These are phyloP conservation scores for Delphinapterus leucas DNA, from an alignment of 2,113 vertebrate species.

Conservation along the genomic window DNA sequence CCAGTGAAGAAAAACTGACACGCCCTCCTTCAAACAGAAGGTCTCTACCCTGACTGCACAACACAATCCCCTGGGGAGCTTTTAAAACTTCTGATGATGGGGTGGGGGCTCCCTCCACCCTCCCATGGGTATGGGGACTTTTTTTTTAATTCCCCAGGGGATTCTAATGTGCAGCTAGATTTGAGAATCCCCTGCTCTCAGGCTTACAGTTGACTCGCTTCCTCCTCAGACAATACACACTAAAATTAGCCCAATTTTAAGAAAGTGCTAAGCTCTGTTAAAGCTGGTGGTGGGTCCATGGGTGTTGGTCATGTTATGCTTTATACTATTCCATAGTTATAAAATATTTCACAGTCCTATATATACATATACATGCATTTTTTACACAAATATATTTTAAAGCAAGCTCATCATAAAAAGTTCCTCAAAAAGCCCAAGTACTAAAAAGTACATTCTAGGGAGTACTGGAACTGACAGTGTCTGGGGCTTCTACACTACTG, in stretches of 20 bases:
- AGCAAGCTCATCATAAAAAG: neutral
- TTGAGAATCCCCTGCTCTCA: neutral
- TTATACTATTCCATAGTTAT: neutral
- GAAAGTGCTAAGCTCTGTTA: neutral
- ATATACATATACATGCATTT: neutral
- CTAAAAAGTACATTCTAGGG: neutral
- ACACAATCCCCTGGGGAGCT: neutral
- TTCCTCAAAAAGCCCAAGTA: slow-evolving; percentile 33
- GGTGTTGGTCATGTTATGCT: neutral
- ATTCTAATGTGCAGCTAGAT: neutral
- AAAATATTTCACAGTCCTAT: neutral
- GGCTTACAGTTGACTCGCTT: neutral
- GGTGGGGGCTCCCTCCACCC: neutral
- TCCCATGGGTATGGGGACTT: neutral
- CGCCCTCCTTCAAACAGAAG: neutral
- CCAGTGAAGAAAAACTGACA: neutral
- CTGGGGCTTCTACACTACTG: neutral
- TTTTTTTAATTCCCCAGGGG: neutral
- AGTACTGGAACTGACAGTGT: neutral
- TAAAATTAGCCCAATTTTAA: slow-evolving; percentile 22
- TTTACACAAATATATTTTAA: slow-evolving; percentile 17
- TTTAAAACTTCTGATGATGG: neutral
- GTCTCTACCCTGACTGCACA: neutral
- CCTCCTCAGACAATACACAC: neutral
- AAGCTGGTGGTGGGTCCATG: neutral